Percentiles rank a stretch among this genome's conserved stretches.
phyloP scores from a whole-genome alignment of 2,888 invertebrate species.

The Diadegma fenestrale region DNA sequence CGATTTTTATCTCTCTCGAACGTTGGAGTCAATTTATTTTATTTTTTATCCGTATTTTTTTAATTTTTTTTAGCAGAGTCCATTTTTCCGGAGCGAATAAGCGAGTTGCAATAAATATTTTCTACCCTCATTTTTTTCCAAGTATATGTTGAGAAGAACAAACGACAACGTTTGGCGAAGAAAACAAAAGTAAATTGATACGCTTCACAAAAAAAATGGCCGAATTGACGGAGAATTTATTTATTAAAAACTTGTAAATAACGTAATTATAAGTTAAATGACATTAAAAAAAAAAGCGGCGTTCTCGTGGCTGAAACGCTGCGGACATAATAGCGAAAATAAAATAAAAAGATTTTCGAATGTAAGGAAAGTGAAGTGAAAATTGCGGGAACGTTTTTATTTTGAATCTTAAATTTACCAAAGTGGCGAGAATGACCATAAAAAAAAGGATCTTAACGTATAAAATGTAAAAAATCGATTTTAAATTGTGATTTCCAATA shows the following conservation, averaged over 20 bases:
- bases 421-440: background rate
- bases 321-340: conserved; percentile 19
- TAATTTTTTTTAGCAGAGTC: background rate
- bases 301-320: background rate
- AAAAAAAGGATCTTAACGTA: background rate
- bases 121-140: background rate
- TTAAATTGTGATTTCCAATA: background rate
- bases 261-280: background rate
- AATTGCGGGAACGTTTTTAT: background rate
- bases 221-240: conserved; percentile 8
- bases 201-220: background rate
- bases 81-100: background rate
- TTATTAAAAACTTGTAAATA: conserved; percentile 12
- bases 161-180: background rate
- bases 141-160: background rate
- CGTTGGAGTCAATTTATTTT: background rate
- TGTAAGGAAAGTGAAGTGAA: background rate
- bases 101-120: background rate
- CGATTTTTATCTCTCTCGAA: background rate
- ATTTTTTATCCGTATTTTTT: conserved; percentile 8
- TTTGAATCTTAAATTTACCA: background rate
- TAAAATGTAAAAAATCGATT: background rate
- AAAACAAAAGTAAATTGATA: background rate
- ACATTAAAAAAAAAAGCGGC: background rate
- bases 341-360: background rate